These are phyloP conservation scores for Yponomeuta sedellus DNA, from an alignment of 2,888 invertebrate genomes.

Conservation along the genomic window DNA sequence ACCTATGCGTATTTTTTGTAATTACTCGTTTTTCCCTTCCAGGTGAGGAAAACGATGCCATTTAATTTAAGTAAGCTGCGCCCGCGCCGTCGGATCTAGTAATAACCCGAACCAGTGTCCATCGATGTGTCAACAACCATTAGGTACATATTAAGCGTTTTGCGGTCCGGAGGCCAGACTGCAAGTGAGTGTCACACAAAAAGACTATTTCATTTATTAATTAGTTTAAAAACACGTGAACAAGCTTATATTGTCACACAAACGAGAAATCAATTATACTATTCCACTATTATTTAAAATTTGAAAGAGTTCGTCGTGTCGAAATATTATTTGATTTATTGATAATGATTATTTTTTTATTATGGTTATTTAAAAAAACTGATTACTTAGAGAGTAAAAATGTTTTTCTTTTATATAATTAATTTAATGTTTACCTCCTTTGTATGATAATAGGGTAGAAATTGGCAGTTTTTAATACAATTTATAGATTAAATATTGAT, in stretches of 20 bases:
- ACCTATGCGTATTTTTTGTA: no score
- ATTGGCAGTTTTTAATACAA: conserved; percentile 44
- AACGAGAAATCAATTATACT: conserved; percentile 55
- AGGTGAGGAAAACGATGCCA: conserved; percentile 73
- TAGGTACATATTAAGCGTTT: not conserved
- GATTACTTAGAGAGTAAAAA: conserved; percentile 65
- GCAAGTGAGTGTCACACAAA: conserved; percentile 20
- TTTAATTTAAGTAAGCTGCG: conserved; percentile 70
- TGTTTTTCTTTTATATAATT: conserved; percentile 49
- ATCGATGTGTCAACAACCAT: conserved; percentile 17
- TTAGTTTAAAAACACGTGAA: conserved; percentile 31
- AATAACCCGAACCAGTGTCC: conserved; percentile 55
- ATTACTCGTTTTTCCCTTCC: conserved; percentile 38
- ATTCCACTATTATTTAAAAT: conserved; percentile 66
- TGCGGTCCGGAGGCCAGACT: conserved; percentile 10
- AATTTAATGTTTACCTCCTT: conserved; percentile 65
- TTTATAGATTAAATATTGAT: conserved; percentile 39
- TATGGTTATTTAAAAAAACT: conserved; percentile 59
- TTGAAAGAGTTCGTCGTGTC: conserved; percentile 65
- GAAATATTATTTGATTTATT: conserved; percentile 41
- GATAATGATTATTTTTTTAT: conserved; percentile 53
- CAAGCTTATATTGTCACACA: conserved; percentile 34
- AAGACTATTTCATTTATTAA: conserved; percentile 23
- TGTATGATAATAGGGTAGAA: conserved; percentile 56
- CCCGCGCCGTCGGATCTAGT: conserved; percentile 55